A percentile compares a stretch with the other conserved stretches of the same genome.
phyloP scores from a whole-genome alignment of 2,888 invertebrate species.

The Morpho achilles region DNA sequence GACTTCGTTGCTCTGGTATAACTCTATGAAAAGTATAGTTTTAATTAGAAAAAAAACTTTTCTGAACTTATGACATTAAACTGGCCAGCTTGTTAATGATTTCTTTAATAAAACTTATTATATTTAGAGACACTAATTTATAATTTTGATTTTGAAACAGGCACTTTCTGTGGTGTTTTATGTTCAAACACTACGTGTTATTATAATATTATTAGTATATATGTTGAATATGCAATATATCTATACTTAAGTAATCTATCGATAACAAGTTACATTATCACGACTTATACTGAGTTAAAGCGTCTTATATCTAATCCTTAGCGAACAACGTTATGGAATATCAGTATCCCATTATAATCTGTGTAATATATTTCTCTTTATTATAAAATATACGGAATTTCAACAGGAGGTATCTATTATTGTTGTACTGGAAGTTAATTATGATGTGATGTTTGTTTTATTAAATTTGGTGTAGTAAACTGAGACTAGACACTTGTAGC shows the following conservation, averaged over 20 bases:
- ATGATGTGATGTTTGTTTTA: slow-evolving; percentile 49
- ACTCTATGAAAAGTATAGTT: too few relatives aligned
- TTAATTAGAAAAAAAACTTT: too few relatives aligned
- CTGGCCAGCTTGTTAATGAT: too few relatives aligned
- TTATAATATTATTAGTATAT: slow-evolving; percentile 38
- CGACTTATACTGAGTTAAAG: slow-evolving; percentile 70
- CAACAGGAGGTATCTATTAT: slow-evolving; percentile 65
- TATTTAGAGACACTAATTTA: not conserved
- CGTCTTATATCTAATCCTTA: slow-evolving; percentile 49
- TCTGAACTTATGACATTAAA: too few relatives aligned
- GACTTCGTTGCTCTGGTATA: too few relatives aligned
- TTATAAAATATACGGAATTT: slow-evolving; percentile 68
- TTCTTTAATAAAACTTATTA: too few relatives aligned
- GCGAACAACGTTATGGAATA: slow-evolving; percentile 52
- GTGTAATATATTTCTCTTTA: slow-evolving; percentile 52
- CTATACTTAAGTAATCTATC: slow-evolving; percentile 37
- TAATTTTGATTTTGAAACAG: slow-evolving; percentile 20
- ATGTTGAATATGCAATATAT: slow-evolving; percentile 28
- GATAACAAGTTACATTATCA: slow-evolving; percentile 44
- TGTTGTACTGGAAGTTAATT: slow-evolving; percentile 57
- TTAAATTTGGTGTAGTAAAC: slow-evolving; percentile 35
- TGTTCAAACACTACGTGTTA: slow-evolving; percentile 32
- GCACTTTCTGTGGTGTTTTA: slow-evolving; percentile 28
- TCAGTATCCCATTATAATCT: slow-evolving; percentile 49
- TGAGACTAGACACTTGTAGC: slow-evolving; percentile 39